Evolutionary conservation across 2,888 invertebrate species (phyloP).

Genomic region (Rhagium mordax): DNA sequence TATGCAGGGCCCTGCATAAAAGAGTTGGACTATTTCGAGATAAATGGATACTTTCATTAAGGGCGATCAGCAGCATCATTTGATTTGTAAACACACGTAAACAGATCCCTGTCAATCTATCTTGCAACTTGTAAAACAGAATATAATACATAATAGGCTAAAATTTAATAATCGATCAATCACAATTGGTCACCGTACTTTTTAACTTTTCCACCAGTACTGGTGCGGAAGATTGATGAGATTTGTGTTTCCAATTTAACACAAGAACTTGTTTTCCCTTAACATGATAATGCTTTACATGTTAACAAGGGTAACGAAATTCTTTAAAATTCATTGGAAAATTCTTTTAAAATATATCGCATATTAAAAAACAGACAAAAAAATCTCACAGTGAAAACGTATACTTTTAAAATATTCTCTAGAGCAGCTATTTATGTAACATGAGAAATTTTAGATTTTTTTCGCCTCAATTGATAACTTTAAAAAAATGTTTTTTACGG

Average conservation of each 20-base stretch:
- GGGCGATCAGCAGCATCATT: not conserved
- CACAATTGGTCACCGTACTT: conserved; percentile 50
- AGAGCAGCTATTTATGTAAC: too few relatives aligned
- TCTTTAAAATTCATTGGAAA: not conserved
- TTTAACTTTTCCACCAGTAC: conserved; percentile 39
- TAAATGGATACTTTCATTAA: not conserved
- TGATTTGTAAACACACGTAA: not conserved
- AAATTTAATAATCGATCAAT: conserved; percentile 45
- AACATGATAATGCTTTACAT: not conserved
- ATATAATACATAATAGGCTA: conserved; percentile 15
- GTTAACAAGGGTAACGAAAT: not conserved
- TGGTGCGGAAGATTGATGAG: conserved; percentile 34
- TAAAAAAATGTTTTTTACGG: too few relatives aligned
- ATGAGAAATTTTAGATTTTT: too few relatives aligned
- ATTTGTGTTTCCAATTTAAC: conserved; percentile 31
- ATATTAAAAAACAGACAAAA: not conserved
- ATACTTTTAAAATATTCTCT: too few relatives aligned
- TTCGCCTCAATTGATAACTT: too few relatives aligned
- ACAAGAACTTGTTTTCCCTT: conserved; percentile 15
- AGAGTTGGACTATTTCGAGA: not conserved
- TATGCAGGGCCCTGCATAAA: not conserved
- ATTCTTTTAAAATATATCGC: not conserved
- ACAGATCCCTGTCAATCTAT: conserved; percentile 6
- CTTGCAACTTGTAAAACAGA: not conserved
- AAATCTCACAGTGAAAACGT: too few relatives aligned